phyloP scores from a whole-genome alignment of 2,888 invertebrate species.

The Rotaria sp. region DNA sequence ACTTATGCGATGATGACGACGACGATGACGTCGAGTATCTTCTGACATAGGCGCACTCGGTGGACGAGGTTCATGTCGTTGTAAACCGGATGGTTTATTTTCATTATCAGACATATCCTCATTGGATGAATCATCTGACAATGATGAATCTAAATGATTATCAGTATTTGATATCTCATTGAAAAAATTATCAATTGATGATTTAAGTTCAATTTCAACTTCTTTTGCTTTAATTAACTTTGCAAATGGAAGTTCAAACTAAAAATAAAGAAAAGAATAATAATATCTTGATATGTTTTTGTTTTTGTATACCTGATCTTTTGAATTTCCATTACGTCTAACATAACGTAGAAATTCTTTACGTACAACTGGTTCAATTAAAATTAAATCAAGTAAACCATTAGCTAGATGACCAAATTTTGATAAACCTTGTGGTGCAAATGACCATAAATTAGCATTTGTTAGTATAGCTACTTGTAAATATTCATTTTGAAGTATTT shows the following conservation, averaged over 20 bases:
- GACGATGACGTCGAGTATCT: neutral
- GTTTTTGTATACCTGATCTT: constrained; percentile 48
- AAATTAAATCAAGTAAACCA: constrained; percentile 49
- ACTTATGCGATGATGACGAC: neutral
- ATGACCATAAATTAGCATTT: constrained; percentile 46
- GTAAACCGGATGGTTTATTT: no score
- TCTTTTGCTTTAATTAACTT: neutral
- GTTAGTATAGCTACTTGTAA: constrained; percentile 47
- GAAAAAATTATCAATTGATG: neutral
- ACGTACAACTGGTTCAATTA: constrained; percentile 47
- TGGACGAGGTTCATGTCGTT: neutral
- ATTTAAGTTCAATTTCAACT: constrained; percentile 6
- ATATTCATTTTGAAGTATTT: neutral
- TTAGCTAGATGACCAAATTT: constrained; percentile 50
- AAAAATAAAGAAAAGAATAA: neutral
- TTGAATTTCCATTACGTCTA: constrained; percentile 49
- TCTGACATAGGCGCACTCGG: neutral
- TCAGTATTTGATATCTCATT: neutral
- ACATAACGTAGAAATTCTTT: constrained; percentile 50
- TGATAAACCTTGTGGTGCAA: constrained; percentile 50
- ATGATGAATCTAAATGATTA: neutral
- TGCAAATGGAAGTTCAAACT: neutral
- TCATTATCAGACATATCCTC: neutral
- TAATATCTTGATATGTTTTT: neutral
- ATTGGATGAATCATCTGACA: neutral